These are phyloP conservation scores for Drosophila lini DNA, from an alignment of 1,140 invertebrate genomes.

Conservation along the genomic window DNA sequence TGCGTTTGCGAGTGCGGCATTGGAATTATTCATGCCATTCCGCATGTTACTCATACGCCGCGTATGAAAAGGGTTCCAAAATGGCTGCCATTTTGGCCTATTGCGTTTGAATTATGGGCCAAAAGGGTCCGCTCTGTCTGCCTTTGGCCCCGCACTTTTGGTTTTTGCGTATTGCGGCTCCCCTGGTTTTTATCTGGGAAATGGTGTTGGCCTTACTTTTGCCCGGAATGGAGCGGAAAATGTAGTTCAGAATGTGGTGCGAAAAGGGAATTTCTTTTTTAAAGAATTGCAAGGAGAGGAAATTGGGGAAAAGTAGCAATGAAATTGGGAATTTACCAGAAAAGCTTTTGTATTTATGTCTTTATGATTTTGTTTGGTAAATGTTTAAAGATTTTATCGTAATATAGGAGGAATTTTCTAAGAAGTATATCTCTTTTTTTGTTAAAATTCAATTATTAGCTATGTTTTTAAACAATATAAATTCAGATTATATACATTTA, in stretches of 20 bases:
- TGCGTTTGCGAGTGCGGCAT: conserved; percentile 33
- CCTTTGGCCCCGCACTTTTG: not conserved
- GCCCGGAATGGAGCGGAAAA: conserved; percentile 8
- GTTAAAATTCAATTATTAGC: too few species aligned
- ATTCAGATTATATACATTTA: not conserved
- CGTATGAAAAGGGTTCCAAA: conserved; percentile 74
- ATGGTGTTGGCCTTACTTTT: conserved; percentile 35
- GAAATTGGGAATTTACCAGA: not conserved
- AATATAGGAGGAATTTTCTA: not conserved
- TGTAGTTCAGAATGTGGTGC: conserved; percentile 68
- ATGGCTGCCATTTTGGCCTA: conserved; percentile 40
- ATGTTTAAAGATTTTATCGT: not conserved
- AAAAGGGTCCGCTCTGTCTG: conserved; percentile 40
- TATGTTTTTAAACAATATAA: not conserved
- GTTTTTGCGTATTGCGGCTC: conserved; percentile 23
- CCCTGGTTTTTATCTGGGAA: conserved; percentile 30
- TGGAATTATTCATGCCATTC: conserved; percentile 75
- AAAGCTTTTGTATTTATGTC: not conserved
- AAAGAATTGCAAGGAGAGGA: conserved; percentile 53
- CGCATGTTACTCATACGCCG: conserved; percentile 74
- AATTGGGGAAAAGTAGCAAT: not conserved
- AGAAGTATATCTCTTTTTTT: not conserved
- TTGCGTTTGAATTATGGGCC: conserved; percentile 71
- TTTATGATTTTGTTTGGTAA: not conserved
- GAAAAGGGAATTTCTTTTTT: conserved; percentile 62